Evolutionary conservation across 2,888 invertebrate species (phyloP), one percentile per base, ranked within the genome.

Genomic region (Diplolepis rosae): DNA sequence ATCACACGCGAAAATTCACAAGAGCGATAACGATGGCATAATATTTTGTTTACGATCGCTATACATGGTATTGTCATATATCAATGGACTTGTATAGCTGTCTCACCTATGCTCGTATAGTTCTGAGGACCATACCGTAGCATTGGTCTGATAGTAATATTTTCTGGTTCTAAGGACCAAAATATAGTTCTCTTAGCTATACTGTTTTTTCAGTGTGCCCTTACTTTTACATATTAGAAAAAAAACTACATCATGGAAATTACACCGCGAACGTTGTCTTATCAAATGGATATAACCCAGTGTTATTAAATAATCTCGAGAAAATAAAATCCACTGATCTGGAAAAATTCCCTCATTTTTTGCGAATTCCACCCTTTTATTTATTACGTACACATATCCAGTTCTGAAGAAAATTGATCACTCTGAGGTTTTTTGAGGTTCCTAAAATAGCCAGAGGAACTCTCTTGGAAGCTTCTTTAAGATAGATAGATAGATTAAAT

Each of bases 301-400:
- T 22, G 35, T 56, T 13, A 13, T 35, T 22, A 22, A 35, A 56
- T 35, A 56, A 13, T 13, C 13, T 5, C 13, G 35, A 22, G 56
- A 56, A 56, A 56, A 56, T 56, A 35, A 56, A 56, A 35, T 56
- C 35, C 32, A 13, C 35, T 35, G 35, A 56, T 13, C 32, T 5
- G 2, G 24, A 9, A 56, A 56, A 56, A 56, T 35, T 35, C 32
- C 1, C 18, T 35, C 5, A 1, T 35, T 56, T 56, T 24, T 56
- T 22, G 56, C 9, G 11, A 54, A 32, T 54, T 18, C 2, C 35
- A 5, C 13, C 32, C 13, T 22, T 9, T 56, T 35, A 13, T 56
- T 13, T 56, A 22, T 56, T 22, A 22, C 3, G 18, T 22, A 13
- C 7, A 11, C 18, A 22, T 22, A 24, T 48, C 9, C 22, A 4